Base-by-base conservation (phyloP, 1,140 invertebrate species). In the Linepithema humile region DNA sequence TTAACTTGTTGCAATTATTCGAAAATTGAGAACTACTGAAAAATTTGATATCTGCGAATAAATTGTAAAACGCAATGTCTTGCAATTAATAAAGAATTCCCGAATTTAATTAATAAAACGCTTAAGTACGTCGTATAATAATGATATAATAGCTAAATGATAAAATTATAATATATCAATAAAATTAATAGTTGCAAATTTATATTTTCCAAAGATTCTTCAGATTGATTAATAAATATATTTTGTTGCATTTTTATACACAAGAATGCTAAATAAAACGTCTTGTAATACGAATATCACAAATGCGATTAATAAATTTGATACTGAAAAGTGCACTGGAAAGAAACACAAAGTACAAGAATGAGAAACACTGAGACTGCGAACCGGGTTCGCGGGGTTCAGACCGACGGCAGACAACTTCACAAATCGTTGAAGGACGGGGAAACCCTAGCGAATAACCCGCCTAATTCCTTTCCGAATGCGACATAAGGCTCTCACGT, bases 391-490 rank as follows among this genome's bases (percentile, higher is more conserved):
- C 60, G 83, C 60, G 59, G 75, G 80, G 53, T 74, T 85, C 65
- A 82, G 65, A 85, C 73, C 45, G 67, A 55, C 83, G 74, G 82
- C 74, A 90, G 85, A 89, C 85, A 80, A n/a, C n/a, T 85, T 84
- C 77, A 83, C 75, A 83, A 73, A 69, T 75, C 82, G 64, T 82
- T 91, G 89, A 91, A 91, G 89, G 90, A 86, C 89, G 90, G 90
- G 90, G 86, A 90, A 89, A 84, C 90, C 89, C 88, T 83, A 32
- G 53, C 72, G 43, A 48, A 48, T 50, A 77, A 38, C 48, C 64
- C 35, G 48, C 64, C 64, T 53, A 70, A 78, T 83, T 80, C 80
- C 53, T 80, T 67, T 70, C 48, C 48, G 59, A 59, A 67, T 70
- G 59, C 65, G 15, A 20, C 60, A 48, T 43, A 17, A 29, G 64